These are phyloP conservation scores for Littorina saxatilis DNA, from an alignment of 1,140 invertebrate genomes.

Conservation along the genomic window DNA sequence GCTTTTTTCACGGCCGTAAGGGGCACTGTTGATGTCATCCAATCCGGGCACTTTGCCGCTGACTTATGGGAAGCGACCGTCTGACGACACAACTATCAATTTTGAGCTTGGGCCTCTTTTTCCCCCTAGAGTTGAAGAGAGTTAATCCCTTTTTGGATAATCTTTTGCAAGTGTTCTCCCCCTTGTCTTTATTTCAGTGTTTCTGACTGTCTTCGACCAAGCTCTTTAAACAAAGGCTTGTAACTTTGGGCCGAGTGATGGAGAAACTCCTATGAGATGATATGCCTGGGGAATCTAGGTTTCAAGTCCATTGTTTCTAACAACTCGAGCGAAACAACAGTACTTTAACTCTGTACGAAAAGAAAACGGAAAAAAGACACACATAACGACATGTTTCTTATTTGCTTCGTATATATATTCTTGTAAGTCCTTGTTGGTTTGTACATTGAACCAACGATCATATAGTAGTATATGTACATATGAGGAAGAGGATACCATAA, in stretches of 20 bases:
- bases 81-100: slow-evolving; percentile 20
- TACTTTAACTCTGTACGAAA: too few species aligned
- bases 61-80: slow-evolving; percentile 21
- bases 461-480: too few species aligned
- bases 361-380: too few species aligned
- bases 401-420: too few species aligned
- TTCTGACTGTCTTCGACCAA: too few species aligned
- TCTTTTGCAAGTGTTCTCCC: not conserved
- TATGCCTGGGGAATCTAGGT: not conserved
- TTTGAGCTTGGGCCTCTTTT: slow-evolving; percentile 4
- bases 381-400: too few species aligned
- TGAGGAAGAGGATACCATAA: too few species aligned
- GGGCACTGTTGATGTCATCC: slow-evolving; percentile 19
- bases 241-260: not conserved
- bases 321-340: not conserved
- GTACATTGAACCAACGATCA: too few species aligned
- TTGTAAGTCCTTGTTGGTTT: too few species aligned
- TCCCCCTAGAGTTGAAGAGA: not conserved
- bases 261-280: not conserved
- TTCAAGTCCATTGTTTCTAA: not conserved
- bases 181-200: not conserved
- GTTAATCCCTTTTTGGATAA: slow-evolving; percentile 19
- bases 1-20: not conserved
- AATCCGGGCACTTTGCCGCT: slow-evolving; percentile 21
- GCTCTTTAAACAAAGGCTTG: not conserved